Base-by-base conservation (phyloP, 1,140 invertebrate genomes). In the Paraescarpia echinospica region DNA sequence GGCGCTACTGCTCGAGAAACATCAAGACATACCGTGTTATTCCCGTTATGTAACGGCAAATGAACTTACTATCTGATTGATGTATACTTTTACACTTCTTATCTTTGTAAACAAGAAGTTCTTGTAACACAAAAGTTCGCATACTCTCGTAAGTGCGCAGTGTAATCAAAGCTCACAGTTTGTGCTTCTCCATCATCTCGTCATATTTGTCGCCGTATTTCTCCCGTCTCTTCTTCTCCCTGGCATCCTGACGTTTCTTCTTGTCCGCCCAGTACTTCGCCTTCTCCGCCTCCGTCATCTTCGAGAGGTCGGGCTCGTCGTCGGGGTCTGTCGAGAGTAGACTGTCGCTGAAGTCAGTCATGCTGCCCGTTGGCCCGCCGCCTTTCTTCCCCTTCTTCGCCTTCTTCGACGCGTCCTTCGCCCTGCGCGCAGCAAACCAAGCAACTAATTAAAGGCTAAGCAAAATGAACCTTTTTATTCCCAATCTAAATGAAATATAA, bases 181-280 rank as follows among this genome's bases (percentile, higher is more conserved):
- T 93, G 92, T 95, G 94, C 91, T 95, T 94, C 51, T 93, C 94
- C 93, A 95, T 92, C 94, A 96, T 96, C 92, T 95, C 94, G 51
- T 96, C 95, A 92, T 96, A 96, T 94, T 95, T 95, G 88, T 96
- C 95, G 12, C 95, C 95, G 91, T 96, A 96, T 94, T 96, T 96
- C 93, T 96, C 95, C 35, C 94, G 89, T 59, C 96, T 89, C 90
- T 93, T 94, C 92, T 94, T 93, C 93, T 96, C 95, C 89, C 95
- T 91, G 89, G 94, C 95, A 12, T 93, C 94, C 59, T 94, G 94
- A 90, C 96, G 92, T 89, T 94, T 93, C 14, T 94, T 95, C 90
- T 95, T 95, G 12, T 93, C 95, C 77, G 94, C 94, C 91, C 96
- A 94, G 92, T 95, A 96, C 91, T 94, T 93, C 89, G 94, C 93